Base-by-base conservation (phyloP, 2,797 vertebrate genomes). In the Podarcis lilfordi region DNA sequence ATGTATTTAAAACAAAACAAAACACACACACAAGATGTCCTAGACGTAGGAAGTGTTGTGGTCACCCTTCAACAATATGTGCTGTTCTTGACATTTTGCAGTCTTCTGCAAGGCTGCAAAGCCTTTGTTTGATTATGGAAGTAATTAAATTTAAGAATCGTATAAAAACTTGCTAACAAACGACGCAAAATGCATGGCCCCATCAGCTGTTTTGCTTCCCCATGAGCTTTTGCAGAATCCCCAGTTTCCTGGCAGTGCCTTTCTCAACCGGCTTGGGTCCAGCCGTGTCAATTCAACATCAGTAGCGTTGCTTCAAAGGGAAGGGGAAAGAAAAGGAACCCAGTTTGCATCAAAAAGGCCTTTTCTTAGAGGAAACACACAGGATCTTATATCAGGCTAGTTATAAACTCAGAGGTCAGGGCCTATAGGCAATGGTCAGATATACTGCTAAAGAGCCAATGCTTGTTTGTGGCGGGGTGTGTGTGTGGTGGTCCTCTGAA, bases 81-180 rank as follows among this genome's bases (percentile, higher is more conserved):
- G 50, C 85, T 82, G 0, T 4, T 2, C 32, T 40, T 89, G 84
- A 92, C 91, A 50, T 75, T 92, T 50, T 1, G 23, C 85, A 90
- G 81, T 43, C 86, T 40, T 81, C 25, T 61, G 29, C 55, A 29
- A 87, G 19, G 83, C 4, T 86, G 8, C 72, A 66, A 78, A 87
- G 71, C 55, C 72, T 91, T 94, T 94, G 90, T 93, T 93, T 94
- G 92, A 94, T 95, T 93, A 84, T 79, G 89, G 43, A 87, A 76
- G 88, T 88, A 93, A 94, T 93, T 91, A 90, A 80, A 94, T 95
- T 89, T 89, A 82, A 93, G 35, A 91, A 80, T 88, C 86, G 32
- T 89, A 91, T 92, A 93, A 89, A 89, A 93, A 87, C 40, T 86
- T 89, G 4, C 87, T 91, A 94, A 94, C 91, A 90, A 93, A 88